Percentiles rank a stretch among this genome's conserved stretches.
Conservation (phyloP, 2,888 invertebrate species). For the Sympetrum striolatum region DNA sequence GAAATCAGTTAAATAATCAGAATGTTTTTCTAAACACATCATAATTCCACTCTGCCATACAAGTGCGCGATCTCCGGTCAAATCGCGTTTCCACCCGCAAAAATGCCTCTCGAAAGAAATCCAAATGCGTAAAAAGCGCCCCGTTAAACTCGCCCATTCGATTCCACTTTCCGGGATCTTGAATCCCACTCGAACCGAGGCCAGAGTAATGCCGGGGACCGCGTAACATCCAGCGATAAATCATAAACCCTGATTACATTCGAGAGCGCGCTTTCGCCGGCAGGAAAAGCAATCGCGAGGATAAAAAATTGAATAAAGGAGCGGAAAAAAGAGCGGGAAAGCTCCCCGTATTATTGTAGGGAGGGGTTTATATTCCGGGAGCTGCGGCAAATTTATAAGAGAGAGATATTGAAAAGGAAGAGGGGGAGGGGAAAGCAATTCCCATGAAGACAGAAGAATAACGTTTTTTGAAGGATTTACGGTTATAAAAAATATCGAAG, state of each 20-base stretch:
- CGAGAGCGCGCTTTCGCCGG: constrained; percentile 2
- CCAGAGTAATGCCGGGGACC: neutral
- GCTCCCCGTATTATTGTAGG: neutral
- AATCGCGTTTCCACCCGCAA: no score
- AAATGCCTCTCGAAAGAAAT: neutral
- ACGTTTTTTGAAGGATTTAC: constrained; percentile 39
- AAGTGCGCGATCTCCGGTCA: no score
- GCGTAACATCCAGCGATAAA: neutral
- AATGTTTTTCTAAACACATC: no score
- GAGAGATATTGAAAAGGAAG: neutral
- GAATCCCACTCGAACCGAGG: neutral
- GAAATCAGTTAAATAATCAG: no score
- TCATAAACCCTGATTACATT: constrained; percentile 32
- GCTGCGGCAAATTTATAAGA: neutral
- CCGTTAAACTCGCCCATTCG: neutral
- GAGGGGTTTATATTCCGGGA: neutral
- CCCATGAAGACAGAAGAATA: constrained; percentile 23
- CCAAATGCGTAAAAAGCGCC: neutral
- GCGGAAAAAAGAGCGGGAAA: neutral
- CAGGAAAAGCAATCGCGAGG: constrained; percentile 14
- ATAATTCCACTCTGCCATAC: no score
- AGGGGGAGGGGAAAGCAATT: constrained; percentile 7
- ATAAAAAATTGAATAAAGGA: neutral
- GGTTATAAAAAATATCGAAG: constrained; percentile 36
- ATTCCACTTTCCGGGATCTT: neutral